Base-by-base conservation (phyloP, 1,140 invertebrate genomes). In the Meteorus sp. region DNA sequence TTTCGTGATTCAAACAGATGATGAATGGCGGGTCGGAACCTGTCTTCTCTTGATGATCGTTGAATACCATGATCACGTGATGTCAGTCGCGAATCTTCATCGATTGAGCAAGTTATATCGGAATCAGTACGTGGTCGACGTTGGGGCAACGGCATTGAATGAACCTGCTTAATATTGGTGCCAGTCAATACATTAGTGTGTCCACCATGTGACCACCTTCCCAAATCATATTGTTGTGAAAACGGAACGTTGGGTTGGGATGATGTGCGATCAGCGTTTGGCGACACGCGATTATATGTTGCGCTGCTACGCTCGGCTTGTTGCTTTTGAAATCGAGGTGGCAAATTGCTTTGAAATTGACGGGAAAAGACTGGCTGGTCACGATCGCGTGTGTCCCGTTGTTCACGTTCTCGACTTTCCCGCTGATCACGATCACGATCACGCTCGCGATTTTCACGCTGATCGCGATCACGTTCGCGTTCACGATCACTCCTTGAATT, bases 291-390 rank as follows among this genome's bases (percentile, higher is more conserved):
- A 44, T 66, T 79, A 45, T 74, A 74, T 15, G 65, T 60, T 1
- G 52, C 60, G 7, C 64, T 80, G 72, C 65, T 78, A 78, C 70
- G 78, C 67, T 82, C 62, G 51, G 67, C 75, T 65, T 89, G 87
- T 66, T 92, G 89, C 66, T 89, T 91, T 71, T 91, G 86, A 76
- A 95, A 94, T 37, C 93, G 82, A 31, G 93, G 93, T 27, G 93
- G 92, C 62, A 95, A 82, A 79, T 92, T 90, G 43, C 83, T 86
- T 74, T 91, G 88, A 74, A 90, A 93, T 44, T 86, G 85, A 66
- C 88, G 85, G 7, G 86, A 87, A 67, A 88, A 90, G 8, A 80
- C 83, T 1, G 82, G 73, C 22, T 77, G 74, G 8, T 79, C 75
- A 37, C 74, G 69, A 57, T 78, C 67, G 11, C 62, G 70, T 51